phyloP scores from a whole-genome alignment of 1,140 invertebrate genomes.

The Parasteatoda tepidariorum region DNA sequence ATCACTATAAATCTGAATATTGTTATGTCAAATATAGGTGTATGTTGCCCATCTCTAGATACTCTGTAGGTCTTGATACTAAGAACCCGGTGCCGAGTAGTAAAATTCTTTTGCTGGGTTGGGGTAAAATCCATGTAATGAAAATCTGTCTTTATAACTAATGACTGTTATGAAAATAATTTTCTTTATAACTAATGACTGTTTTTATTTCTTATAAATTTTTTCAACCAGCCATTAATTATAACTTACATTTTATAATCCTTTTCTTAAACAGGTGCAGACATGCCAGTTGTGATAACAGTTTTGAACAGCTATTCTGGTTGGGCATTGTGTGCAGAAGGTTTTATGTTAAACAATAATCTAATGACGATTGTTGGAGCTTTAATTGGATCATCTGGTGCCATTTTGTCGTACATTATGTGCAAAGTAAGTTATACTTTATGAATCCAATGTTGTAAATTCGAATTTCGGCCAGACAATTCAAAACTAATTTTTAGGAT shows the following conservation, averaged over 20 bases:
- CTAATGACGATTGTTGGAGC: conserved; percentile 92
- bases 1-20: too few species aligned
- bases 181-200: too few species aligned
- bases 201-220: background rate
- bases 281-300: conserved; percentile 94
- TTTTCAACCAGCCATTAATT: background rate
- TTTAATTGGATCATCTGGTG: conserved; percentile 89
- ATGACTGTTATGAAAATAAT: background rate
- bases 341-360: conserved; percentile 94
- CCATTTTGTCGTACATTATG: conserved; percentile 94
- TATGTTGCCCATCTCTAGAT: too few species aligned
- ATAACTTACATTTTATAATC: background rate
- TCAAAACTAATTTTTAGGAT: too few species aligned
- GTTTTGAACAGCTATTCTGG: conserved; percentile 85
- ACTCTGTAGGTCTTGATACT: too few species aligned
- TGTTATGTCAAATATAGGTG: too few species aligned
- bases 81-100: too few species aligned
- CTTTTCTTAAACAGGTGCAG: conserved; percentile 78
- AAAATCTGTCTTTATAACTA: too few species aligned
- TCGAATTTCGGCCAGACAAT: too few species aligned
- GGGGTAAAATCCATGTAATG: too few species aligned
- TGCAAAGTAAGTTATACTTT: conserved; percentile 81
- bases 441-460: too few species aligned
- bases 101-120: too few species aligned
- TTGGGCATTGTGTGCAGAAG: conserved; percentile 90